Evolutionary conservation across 64 coral and sea anemone species (phyloP).

Genomic region (Hydrozoanthus tunicans): DNA sequence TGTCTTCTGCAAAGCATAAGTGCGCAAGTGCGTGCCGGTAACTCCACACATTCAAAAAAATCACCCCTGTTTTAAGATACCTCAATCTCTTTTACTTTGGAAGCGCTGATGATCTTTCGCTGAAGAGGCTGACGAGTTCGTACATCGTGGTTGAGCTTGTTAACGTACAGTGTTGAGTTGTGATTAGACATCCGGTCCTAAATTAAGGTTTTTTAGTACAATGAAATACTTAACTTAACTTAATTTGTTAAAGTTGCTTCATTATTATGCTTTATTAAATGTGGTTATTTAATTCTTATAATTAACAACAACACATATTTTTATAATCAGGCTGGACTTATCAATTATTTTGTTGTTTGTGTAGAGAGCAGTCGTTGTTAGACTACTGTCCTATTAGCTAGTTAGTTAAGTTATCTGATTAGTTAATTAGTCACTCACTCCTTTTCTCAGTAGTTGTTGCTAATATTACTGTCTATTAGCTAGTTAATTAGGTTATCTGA

Average conservation of each 20-base stretch:
- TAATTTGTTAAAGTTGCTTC: not conserved
- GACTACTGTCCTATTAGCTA: too few relatives aligned
- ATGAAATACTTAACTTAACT: conserved; percentile 2
- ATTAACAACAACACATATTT: not conserved
- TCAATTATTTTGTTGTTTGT: not conserved
- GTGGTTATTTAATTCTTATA: not conserved
- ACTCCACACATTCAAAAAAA: not conserved
- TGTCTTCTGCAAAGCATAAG: not conserved
- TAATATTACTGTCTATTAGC: too few relatives aligned
- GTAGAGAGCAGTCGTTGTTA: too few relatives aligned
- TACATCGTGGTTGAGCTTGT: conserved; percentile 1
- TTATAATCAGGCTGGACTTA: not conserved
- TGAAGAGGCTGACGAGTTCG: not conserved
- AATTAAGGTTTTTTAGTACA: too few relatives aligned
- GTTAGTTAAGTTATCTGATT: too few relatives aligned
- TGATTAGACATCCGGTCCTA: not conserved
- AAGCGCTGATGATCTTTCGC: not conserved
- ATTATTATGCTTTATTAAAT: not conserved
- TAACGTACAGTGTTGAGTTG: not conserved
- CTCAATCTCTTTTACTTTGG: conserved; percentile 11
- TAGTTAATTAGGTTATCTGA: not conserved
- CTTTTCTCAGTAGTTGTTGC: not conserved
- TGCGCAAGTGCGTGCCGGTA: not conserved
- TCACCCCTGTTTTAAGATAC: not conserved
- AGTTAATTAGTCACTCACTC: not conserved